These are phyloP conservation scores for Ornithorhynchus anatinus DNA, from an alignment of 2,113 vertebrate genomes.

Conservation along the genomic window DNA sequence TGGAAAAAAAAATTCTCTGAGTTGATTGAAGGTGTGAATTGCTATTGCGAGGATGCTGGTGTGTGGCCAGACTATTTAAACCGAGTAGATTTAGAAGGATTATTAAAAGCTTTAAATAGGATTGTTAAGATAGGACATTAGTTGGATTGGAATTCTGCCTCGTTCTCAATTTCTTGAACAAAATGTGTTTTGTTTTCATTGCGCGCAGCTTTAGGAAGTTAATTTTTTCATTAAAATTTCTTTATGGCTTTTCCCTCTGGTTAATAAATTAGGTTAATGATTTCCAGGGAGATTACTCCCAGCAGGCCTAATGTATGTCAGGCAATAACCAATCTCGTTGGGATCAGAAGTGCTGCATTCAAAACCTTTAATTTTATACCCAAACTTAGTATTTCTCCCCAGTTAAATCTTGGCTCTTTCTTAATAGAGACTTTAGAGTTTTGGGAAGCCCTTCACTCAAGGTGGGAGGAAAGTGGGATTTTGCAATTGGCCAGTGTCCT, in stretches of 20 bases:
- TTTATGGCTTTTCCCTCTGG: neutral
- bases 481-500: too few relatives aligned
- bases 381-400: neutral
- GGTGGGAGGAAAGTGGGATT: too few relatives aligned
- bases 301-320: neutral
- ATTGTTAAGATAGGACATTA: slow-evolving; percentile 40
- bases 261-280: slow-evolving; percentile 13
- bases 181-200: slow-evolving; percentile 5
- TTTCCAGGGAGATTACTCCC: neutral
- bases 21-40: slow-evolving; percentile 31
- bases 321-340: neutral
- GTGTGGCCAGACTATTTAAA: slow-evolving; percentile 11
- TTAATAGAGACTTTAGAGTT: neutral
- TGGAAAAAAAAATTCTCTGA: neutral
- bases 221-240: slow-evolving; percentile 3
- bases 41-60: slow-evolving; percentile 4
- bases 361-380: neutral
- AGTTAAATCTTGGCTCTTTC: neutral
- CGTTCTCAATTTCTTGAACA: slow-evolving; percentile 3
- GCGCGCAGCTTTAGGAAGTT: neutral
- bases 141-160: slow-evolving; percentile 1
- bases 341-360: neutral
- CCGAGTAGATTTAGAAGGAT: slow-evolving; percentile 15
- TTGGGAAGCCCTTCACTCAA: neutral
- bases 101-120: slow-evolving; percentile 28